Percentiles rank a stretch among this genome's conserved stretches.
These are phyloP conservation scores for Amia ocellicauda DNA, from an alignment of 2,113 vertebrate species.

Conservation along the genomic window DNA sequence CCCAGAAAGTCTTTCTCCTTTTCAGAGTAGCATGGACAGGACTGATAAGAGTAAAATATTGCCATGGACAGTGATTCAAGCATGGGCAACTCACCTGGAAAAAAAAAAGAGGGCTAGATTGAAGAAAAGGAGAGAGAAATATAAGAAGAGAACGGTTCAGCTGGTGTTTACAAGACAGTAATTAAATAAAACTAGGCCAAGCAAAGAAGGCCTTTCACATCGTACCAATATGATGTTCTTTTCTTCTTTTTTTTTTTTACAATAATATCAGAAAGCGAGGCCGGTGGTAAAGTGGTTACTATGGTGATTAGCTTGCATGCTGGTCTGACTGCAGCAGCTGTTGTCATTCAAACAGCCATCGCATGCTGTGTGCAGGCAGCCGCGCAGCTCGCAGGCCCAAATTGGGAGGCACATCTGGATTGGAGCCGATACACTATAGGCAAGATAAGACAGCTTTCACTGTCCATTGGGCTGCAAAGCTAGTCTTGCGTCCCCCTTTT, in stretches of 20 bases:
- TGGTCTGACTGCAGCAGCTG: conserved; percentile 2
- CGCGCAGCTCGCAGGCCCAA: not conserved
- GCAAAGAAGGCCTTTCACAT: not conserved
- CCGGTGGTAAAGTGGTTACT: conserved; percentile 1
- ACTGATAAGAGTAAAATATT: not conserved
- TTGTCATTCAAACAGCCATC: not conserved
- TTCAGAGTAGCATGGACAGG: not conserved
- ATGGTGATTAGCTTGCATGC: conserved; percentile 2
- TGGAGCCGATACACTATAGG: not conserved
- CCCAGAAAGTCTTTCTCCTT: not conserved
- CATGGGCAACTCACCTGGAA: no score
- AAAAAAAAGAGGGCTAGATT: no score
- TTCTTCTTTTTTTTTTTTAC: not conserved
- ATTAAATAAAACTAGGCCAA: not conserved
- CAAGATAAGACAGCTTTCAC: not conserved
- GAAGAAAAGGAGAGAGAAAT: no score
- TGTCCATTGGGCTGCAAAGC: conserved; percentile 2
- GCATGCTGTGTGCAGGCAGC: not conserved
- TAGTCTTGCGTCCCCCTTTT: not conserved
- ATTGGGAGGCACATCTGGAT: conserved; percentile 5
- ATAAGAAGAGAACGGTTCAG: no score
- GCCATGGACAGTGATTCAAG: no score
- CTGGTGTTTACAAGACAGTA: not conserved
- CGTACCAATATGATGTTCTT: not conserved
- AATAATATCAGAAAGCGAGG: conserved; percentile 2